Percentiles rank a stretch among this genome's conserved stretches.
Conservation (phyloP, 2,888 invertebrate species). For the Dendrolimus pini region DNA sequence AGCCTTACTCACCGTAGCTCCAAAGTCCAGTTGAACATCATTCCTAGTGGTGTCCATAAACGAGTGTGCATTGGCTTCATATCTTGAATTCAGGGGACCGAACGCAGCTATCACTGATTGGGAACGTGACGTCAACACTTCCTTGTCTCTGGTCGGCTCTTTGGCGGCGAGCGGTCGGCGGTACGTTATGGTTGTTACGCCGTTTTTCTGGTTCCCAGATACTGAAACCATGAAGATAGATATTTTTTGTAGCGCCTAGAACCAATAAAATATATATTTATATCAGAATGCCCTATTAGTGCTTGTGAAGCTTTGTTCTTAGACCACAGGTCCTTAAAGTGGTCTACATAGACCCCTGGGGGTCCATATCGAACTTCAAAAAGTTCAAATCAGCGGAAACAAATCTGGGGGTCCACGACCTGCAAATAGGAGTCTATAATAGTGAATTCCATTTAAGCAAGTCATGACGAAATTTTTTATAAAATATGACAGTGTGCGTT, state of each 20-base stretch:
- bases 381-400: too few species aligned
- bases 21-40: constrained; percentile 88
- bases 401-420: too few species aligned
- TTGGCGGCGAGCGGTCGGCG: constrained; percentile 85
- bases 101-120: constrained; percentile 92
- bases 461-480: too few species aligned
- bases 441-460: too few species aligned
- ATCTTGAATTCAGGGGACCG: constrained; percentile 86
- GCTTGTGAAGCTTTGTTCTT: too few species aligned
- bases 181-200: constrained; percentile 88
- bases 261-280: too few species aligned
- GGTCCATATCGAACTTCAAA: too few species aligned
- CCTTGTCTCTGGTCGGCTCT: constrained; percentile 83
- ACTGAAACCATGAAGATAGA: constrained; percentile 44
- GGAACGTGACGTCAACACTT: constrained; percentile 80
- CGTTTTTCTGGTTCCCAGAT: constrained; percentile 85
- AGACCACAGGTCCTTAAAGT: too few species aligned
- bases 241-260: not conserved
- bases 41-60: constrained; percentile 82
- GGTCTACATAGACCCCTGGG: too few species aligned
- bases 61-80: constrained; percentile 91
- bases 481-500: too few species aligned
- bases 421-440: too few species aligned
- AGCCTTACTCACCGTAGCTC: constrained; percentile 60
- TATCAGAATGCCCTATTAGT: too few species aligned